These are phyloP conservation scores for Antrozous pallidus DNA, from an alignment of 2,797 vertebrate genomes.

Conservation along the genomic window DNA sequence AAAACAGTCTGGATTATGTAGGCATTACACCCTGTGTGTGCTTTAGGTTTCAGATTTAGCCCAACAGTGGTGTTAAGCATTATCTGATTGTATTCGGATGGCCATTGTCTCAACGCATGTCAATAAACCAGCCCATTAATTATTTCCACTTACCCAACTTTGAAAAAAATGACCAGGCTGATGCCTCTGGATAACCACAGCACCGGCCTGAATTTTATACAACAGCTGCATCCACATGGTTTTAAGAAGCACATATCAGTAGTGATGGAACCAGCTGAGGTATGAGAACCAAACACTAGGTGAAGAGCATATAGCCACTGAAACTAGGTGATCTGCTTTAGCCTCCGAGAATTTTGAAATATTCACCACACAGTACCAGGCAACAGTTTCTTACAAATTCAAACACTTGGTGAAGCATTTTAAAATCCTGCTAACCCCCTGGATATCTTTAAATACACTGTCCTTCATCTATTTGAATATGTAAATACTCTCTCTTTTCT, in stretches of 20 bases:
- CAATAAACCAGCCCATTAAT: conserved; percentile 87
- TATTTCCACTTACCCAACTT: conserved; percentile 80
- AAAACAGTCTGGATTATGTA: conserved; percentile 41
- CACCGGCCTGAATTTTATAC: conserved; percentile 63
- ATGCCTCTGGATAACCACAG: conserved; percentile 76
- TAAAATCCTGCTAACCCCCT: conserved; percentile 27
- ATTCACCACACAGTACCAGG: background rate
- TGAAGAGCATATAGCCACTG: background rate
- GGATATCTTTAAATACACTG: background rate
- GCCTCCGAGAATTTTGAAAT: conserved; percentile 11
- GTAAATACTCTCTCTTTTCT: background rate
- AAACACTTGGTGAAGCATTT: background rate
- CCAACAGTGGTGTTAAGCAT: conserved; percentile 57
- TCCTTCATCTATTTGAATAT: background rate
- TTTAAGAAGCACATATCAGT: conserved; percentile 53
- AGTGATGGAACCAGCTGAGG: conserved; percentile 14
- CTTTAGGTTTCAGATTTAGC: conserved; percentile 65
- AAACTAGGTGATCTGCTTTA: background rate
- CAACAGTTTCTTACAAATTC: background rate
- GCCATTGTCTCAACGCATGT: conserved; percentile 78
- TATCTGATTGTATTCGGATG: conserved; percentile 72
- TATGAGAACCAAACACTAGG: background rate
- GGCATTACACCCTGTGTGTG: conserved; percentile 52
- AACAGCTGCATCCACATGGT: conserved; percentile 69
- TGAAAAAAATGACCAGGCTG: conserved; percentile 77